Conservation (phyloP, 2,113 vertebrate genomes). For the Coregonus clupeaformis region DNA sequence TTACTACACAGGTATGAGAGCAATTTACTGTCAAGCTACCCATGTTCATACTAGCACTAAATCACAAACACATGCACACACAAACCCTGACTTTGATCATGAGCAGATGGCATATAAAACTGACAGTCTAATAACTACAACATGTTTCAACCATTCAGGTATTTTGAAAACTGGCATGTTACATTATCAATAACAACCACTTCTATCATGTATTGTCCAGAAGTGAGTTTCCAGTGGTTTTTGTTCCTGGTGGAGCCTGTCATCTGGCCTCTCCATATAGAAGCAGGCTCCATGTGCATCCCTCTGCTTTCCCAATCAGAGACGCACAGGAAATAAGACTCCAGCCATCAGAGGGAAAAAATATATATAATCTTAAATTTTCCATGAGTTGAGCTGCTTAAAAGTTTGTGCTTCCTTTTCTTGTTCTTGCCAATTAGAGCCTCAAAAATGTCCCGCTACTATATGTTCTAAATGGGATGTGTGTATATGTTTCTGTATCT, state of each 20-base stretch:
- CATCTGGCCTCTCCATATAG: constrained; percentile 71
- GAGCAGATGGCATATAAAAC: neutral
- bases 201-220: constrained; percentile 37
- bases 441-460: constrained; percentile 53
- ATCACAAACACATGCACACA: too few species aligned
- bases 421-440: constrained; percentile 63
- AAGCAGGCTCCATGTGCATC: constrained; percentile 55
- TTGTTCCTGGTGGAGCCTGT: constrained; percentile 46
- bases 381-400: constrained; percentile 61
- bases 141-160: constrained; percentile 32
- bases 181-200: constrained; percentile 62
- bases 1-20: too few species aligned
- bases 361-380: constrained; percentile 56
- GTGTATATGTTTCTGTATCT: constrained; percentile 3
- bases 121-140: constrained; percentile 36
- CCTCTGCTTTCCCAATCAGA: constrained; percentile 77
- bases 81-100: neutral
- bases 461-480: constrained; percentile 11
- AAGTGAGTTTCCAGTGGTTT: constrained; percentile 18
- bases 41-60: neutral
- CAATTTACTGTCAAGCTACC: too few species aligned
- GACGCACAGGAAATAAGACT: constrained; percentile 72
- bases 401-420: constrained; percentile 64
- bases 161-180: constrained; percentile 51
- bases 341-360: constrained; percentile 64